Evolutionary conservation across 2,113 vertebrate species (phyloP), one percentile per base, ranked within the genome.

Genomic region (Colossoma macropomum): DNA sequence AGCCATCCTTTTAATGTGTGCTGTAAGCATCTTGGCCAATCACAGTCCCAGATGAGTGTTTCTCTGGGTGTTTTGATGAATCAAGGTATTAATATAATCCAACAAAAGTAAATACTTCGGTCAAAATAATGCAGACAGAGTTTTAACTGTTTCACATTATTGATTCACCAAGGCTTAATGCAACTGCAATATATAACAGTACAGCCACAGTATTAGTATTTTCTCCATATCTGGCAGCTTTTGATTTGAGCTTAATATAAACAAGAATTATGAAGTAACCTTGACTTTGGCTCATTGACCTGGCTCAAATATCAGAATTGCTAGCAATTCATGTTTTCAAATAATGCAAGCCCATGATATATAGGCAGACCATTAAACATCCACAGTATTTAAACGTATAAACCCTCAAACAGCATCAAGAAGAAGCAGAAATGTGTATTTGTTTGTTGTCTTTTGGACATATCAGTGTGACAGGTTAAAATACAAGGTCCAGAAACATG

Each of bases 391-490:
- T 34, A 65, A 74, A 41, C 56, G 62, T 82, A 56, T 75, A 79
- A 84, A 80, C 38, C 62, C 45, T 30, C 48, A 70, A 84, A 68
- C 4, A 27, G 65, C 63, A 54, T 56, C 17, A 71, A 25, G 54
- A 75, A 71, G 86, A 77, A 77, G 66, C 82, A 76, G 48, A n/a
- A 82, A 60, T 73, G 59, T 52, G 71, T 88, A 82, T 85, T 80
- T 88, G 85, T 86, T 88, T 88, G 87, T 86, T 86, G 85, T 86
- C 59, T 80, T 75, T 72, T 38, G 32, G 65, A 76, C 84, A 79
- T 81, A 82, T 86, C 85, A 75, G 85, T 86, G 80, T 86, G 87
- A 88, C 85, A 77, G 85, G 82, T 86, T 84, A 83, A 84, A 86
- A 79, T 82, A 77, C 82, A 83, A 76, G 79, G 84, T 87, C 72